These are phyloP conservation scores for Norana najaformis DNA, from an alignment of 2,888 invertebrate genomes.

Conservation along the genomic window DNA sequence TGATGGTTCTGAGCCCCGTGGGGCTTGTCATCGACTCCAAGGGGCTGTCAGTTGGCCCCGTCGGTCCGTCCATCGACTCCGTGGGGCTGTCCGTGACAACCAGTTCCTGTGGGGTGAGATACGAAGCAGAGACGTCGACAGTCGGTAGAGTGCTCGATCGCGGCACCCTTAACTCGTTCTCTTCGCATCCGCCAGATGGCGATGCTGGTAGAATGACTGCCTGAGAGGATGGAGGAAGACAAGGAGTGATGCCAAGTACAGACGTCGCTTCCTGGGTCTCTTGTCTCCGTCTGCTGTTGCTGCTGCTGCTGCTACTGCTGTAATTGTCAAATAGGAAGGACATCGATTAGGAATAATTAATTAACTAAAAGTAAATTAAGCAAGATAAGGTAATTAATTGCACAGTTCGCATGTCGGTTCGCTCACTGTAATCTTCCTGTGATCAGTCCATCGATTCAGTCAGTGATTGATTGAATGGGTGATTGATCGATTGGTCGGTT, in stretches of 20 bases:
- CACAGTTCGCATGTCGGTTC: background rate
- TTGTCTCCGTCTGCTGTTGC: background rate
- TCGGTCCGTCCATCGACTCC: background rate
- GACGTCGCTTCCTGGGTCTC: background rate
- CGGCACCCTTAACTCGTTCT: background rate
- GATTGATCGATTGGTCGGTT: background rate
- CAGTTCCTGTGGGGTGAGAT: background rate
- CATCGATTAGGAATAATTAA: background rate
- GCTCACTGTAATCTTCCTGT: background rate
- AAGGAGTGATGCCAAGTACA: background rate
- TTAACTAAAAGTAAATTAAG: background rate
- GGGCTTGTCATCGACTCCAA: background rate
- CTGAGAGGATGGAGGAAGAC: background rate
- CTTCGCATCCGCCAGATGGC: background rate
- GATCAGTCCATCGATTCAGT: no score
- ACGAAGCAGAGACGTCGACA: background rate
- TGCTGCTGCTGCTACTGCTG: background rate
- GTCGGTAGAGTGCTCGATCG: background rate
- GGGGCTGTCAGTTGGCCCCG: background rate
- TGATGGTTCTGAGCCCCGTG: background rate
- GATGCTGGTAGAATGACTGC: background rate
- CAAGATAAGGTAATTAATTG: background rate
- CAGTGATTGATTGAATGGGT: background rate
- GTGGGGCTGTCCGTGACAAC: background rate
- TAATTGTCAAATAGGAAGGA: background rate